A percentile compares a stretch with the other conserved stretches of the same genome.
Evolutionary conservation across 2,888 invertebrate genomes (phyloP).

Genomic region (Brachyopa scutellaris): DNA sequence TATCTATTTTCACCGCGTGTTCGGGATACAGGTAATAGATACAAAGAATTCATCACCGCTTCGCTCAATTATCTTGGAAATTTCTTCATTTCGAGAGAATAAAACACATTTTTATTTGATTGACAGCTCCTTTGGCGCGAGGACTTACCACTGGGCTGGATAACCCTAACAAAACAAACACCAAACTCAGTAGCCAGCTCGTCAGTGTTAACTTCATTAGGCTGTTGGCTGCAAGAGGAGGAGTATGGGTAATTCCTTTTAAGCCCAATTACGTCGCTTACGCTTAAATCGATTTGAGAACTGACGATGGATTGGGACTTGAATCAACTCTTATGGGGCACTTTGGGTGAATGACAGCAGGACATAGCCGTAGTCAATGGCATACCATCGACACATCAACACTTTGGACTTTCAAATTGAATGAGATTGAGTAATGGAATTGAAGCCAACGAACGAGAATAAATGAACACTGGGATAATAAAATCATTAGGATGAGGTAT

Average conservation of each 20-base stretch:
- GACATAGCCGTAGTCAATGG: not conserved
- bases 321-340: constrained; percentile 56
- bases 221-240: not conserved
- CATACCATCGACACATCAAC: constrained; percentile 29
- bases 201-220: constrained; percentile 67
- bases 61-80: constrained; percentile 50
- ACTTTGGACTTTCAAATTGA: constrained; percentile 37
- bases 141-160: constrained; percentile 20
- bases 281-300: constrained; percentile 37
- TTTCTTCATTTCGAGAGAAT: constrained; percentile 55
- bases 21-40: constrained; percentile 18
- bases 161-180: not conserved
- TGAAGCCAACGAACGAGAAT: constrained; percentile 23
- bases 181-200: constrained; percentile 50
- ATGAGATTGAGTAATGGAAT: constrained; percentile 32
- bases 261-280: constrained; percentile 61
- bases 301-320: not conserved
- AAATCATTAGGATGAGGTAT: constrained; percentile 48
- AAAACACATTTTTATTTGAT: constrained; percentile 49
- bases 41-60: constrained; percentile 35
- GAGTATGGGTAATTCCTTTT: constrained; percentile 47
- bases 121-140: constrained; percentile 50
- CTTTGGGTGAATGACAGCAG: constrained; percentile 41
- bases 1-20: constrained; percentile 44
- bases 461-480: constrained; percentile 35